These are phyloP conservation scores for Pheosia tremula DNA, from an alignment of 2,888 invertebrate species.

Conservation along the genomic window DNA sequence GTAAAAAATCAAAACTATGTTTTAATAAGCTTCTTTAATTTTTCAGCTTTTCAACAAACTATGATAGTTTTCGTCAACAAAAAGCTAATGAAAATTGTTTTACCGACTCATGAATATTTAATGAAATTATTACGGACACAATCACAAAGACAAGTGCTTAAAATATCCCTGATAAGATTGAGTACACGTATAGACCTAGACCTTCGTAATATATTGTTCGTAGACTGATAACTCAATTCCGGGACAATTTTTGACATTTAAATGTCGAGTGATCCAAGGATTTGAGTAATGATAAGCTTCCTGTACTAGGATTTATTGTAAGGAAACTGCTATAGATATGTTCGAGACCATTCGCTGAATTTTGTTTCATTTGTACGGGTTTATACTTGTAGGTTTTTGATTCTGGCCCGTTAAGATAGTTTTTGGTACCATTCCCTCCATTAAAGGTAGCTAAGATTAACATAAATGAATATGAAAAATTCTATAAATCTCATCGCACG, in stretches of 20 bases:
- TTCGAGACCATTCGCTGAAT: no score
- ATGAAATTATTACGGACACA: no score
- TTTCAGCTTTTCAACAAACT: no score
- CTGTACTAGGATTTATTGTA: slow-evolving; percentile 15
- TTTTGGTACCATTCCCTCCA: no score
- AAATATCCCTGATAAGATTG: neutral
- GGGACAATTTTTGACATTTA: slow-evolving; percentile 57
- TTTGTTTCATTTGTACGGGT: neutral
- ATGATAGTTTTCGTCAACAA: no score
- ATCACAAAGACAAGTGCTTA: neutral
- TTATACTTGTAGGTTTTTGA: no score
- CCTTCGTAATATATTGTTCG: no score
- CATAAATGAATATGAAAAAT: slow-evolving; percentile 18
- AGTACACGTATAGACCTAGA: no score
- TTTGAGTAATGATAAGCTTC: slow-evolving; percentile 36
- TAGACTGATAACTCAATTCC: slow-evolving; percentile 29
- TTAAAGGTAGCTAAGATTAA: neutral
- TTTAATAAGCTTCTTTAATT: neutral
- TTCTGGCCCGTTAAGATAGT: no score
- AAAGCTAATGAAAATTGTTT: no score
- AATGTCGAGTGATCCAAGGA: slow-evolving; percentile 46
- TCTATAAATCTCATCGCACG: slow-evolving; percentile 22
- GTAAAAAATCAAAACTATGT: no score
- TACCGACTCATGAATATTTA: no score
- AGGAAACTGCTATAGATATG: neutral